Base-by-base conservation (phyloP, 2,797 vertebrate genomes). In the Percopsis omiscomaycus region DNA sequence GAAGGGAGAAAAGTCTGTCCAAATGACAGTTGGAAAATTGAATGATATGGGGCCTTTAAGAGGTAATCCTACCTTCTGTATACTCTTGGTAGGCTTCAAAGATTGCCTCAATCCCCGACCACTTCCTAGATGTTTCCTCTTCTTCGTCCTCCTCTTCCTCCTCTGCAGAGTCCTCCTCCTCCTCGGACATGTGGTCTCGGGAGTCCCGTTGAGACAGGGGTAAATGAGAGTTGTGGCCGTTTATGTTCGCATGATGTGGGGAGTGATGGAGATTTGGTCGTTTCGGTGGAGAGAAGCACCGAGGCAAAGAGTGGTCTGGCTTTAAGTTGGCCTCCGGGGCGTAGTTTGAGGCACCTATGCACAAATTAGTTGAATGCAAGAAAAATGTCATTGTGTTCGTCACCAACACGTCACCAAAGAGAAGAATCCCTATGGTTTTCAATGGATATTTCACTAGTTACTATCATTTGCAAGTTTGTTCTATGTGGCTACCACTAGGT, bases 11-110 rank as follows among this genome's bases (percentile, higher is more conserved):
- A 42, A 4, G 6, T 42, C 37, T 42, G 9, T 42, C 6, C 22
- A 9, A 1, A 42, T 42, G 37, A 10, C 5, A 42, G 8, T 42
- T 42, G 37, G 37, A 42, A 42, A 42, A 42, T 42, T 6, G 37
- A 42, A 42, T 10, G 8, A 10, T 5, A 2, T 9, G 8, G 9
- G 37, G 6, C 6, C 8, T 27, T n/a, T 27, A 1, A 22, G n/a
- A 42, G 30, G n/a, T 4, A 5, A 65, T 47, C 65, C 3, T 75
- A 97, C 95, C 95, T 75, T 96, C 95, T 77, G 93, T 87, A 22
- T 96, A 94, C 50, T 96, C 94, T 79, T 96, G 95, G 82, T 95
- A 96, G 73, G 95, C 94, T 83, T 95, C 94, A 68, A 96, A 95
- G 79, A 96, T 86, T 28, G 94, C 90, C 89, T 96, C 96, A 6